Base-by-base conservation (phyloP, 2,113 vertebrate species). In the Stegostoma tigrinum region DNA sequence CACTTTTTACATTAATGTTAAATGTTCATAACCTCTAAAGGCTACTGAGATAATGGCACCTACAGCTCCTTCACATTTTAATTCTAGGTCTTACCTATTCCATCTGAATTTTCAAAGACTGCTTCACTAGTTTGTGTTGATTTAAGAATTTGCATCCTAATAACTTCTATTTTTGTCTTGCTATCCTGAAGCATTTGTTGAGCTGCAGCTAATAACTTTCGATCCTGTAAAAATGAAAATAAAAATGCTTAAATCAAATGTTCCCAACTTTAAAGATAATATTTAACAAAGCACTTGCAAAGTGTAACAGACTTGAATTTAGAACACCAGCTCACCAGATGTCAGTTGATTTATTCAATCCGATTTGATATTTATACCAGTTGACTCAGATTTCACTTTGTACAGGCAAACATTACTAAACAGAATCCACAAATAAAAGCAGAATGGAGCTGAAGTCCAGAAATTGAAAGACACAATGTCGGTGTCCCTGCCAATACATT, bases 61-160 rank as follows among this genome's bases (percentile, higher is more conserved):
- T 19, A 19, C n/a, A 83, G 38, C 38, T 21, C n/a, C 19, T 96
- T 96, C 61, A 91, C 68, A 30, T 0, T 96, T 6, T 91, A 10
- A 68, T 27, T 45, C 12, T 70, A 42, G 72, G 64, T 96, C 97
- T 97, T 97, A 97, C 98, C 97, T 97, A 98, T 96, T 97, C 97
- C 97, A 90, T 99, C 98, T 96, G 98, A 98, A 97, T 98, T 99
- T 96, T 99, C 99, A 96, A 99, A 99, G 97, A 97, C 98, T 97
- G 98, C 96, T 97, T 99, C 99, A 95, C 97, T 98, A 97, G 98
- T 98, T 97, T 99, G 99, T 97, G 98, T 98, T 96, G 98, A 98
- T 96, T 99, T 99, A 96, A 99, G 99, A 98, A 99, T 99, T 98
- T 99, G 99, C 99, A 99, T 99, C 96, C 99, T 98, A 97, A 99